Percentiles rank a stretch among this genome's conserved stretches.
Evolutionary conservation across 1,140 invertebrate genomes (phyloP).

Genomic region (Drosophila arizonae): DNA sequence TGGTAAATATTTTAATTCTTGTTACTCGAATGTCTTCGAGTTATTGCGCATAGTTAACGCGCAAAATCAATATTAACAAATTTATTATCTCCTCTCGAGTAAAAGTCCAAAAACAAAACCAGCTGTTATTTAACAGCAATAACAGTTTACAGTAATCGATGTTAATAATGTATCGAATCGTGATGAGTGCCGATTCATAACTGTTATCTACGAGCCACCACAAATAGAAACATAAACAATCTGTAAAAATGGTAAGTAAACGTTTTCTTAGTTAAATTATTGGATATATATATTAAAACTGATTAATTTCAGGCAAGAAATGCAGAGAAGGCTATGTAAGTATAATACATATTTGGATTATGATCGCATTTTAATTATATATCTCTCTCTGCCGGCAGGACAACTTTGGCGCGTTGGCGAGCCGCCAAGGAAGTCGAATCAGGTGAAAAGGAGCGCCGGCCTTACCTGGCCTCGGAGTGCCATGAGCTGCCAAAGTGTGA

Average conservation of each 20-base stretch:
- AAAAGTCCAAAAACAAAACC: neutral
- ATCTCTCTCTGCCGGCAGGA: conserved; percentile 86
- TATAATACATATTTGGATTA: conserved; percentile 51
- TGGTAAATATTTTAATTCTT: neutral
- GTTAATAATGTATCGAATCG: neutral
- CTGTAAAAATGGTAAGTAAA: conserved; percentile 64
- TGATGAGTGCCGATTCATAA: conserved; percentile 11
- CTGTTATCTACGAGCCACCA: conserved; percentile 17
- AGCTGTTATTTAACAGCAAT: conserved; percentile 12
- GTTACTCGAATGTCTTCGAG: neutral
- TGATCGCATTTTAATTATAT: neutral
- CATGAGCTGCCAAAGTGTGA: conserved; percentile 94
- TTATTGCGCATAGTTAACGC: no score
- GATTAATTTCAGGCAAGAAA: conserved; percentile 86
- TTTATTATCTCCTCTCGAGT: no score
- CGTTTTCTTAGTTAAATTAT: conserved; percentile 17
- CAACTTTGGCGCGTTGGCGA: conserved; percentile 96
- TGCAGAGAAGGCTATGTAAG: conserved; percentile 93
- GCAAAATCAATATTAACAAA: no score
- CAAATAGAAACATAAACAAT: conserved; percentile 46
- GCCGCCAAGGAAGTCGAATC: conserved; percentile 95
- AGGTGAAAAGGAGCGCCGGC: conserved; percentile 91
- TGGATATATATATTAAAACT: conserved; percentile 15
- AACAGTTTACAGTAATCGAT: conserved; percentile 5
- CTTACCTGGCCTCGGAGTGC: conserved; percentile 97